phyloP scores from a whole-genome alignment of 1,140 invertebrate species.

The Cylas formicarius region DNA sequence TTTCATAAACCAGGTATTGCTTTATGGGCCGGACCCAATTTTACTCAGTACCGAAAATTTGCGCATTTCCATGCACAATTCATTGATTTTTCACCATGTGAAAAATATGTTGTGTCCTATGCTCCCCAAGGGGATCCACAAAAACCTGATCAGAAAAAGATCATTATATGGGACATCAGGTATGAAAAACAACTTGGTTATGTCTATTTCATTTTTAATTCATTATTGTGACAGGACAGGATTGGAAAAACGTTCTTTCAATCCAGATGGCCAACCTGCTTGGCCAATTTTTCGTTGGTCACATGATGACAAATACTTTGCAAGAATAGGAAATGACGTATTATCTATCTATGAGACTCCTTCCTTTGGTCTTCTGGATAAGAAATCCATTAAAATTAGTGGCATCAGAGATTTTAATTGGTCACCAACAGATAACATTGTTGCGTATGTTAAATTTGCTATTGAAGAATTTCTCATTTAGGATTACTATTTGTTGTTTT shows the following conservation, averaged over 20 bases:
- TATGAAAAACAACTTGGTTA: slow-evolving; percentile 25
- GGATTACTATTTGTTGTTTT: too few species aligned
- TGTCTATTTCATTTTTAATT: background rate
- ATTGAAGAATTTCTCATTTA: too few species aligned
- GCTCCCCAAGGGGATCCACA: slow-evolving; percentile 64
- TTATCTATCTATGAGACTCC: slow-evolving; percentile 95
- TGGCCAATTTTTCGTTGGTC: slow-evolving; percentile 98
- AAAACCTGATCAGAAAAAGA: slow-evolving; percentile 57
- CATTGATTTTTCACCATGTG: slow-evolving; percentile 96
- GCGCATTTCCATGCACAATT: slow-evolving; percentile 86
- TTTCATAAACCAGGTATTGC: slow-evolving; percentile 94
- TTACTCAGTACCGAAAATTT: slow-evolving; percentile 87
- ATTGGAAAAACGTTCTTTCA: slow-evolving; percentile 86
- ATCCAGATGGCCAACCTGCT: slow-evolving; percentile 69
- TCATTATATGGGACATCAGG: slow-evolving; percentile 92
- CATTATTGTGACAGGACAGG: slow-evolving; percentile 54
- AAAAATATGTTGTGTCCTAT: slow-evolving; percentile 93
- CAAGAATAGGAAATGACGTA: slow-evolving; percentile 73
- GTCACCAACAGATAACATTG: slow-evolving; percentile 93
- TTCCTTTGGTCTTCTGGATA: slow-evolving; percentile 85
- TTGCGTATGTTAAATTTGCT: too few species aligned
- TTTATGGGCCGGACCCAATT: slow-evolving; percentile 93
- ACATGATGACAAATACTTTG: slow-evolving; percentile 94
- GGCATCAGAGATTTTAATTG: slow-evolving; percentile 94
- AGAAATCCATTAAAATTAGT: slow-evolving; percentile 89